phyloP scores from a whole-genome alignment of 2,113 vertebrate species.

The Vicugna pacos region DNA sequence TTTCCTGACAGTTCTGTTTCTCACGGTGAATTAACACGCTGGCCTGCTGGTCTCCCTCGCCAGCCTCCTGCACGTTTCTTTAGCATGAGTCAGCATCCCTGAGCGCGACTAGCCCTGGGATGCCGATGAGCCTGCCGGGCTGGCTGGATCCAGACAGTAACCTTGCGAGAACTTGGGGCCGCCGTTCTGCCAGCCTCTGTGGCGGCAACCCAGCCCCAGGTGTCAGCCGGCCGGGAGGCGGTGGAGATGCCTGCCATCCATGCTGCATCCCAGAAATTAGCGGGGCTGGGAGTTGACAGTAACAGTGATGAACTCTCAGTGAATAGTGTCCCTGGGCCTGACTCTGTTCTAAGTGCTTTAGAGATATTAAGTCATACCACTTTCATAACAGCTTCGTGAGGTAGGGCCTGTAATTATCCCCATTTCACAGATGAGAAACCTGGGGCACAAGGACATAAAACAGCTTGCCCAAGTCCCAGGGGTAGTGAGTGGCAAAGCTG shows the following conservation, averaged over 20 bases:
- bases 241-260: background rate
- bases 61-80: background rate
- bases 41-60: background rate
- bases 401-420: background rate
- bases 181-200: background rate
- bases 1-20: background rate
- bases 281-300: background rate
- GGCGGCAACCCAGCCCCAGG: accelerated
- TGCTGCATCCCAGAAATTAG: background rate
- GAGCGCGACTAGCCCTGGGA: background rate
- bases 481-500: background rate
- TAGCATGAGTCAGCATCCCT: background rate
- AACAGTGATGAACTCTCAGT: background rate
- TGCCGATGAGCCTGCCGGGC: background rate
- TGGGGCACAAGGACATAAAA: background rate
- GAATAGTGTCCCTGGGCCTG: background rate
- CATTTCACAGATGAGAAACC: background rate
- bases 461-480: background rate
- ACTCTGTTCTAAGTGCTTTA: background rate
- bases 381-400: background rate
- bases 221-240: accelerated
- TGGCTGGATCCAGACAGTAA: background rate
- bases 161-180: background rate
- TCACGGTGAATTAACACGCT: background rate
- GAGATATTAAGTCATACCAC: background rate